Evolutionary conservation across 2,888 invertebrate genomes (phyloP).

Genomic region (Pyralis farinalis): DNA sequence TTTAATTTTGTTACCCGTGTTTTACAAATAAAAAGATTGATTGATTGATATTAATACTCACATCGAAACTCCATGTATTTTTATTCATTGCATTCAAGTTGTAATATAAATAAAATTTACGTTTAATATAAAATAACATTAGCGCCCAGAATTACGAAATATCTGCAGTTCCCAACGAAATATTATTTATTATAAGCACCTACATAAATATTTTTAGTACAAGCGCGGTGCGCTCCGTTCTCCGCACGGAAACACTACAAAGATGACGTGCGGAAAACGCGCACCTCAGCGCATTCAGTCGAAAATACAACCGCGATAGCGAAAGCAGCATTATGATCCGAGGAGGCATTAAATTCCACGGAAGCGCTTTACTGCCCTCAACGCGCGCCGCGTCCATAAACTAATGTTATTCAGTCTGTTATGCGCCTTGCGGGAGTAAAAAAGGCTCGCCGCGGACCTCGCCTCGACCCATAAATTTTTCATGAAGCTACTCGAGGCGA

Average conservation of each 20-base stretch:
- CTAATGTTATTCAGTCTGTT: constrained; percentile 67
- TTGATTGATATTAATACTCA: too few relatives aligned
- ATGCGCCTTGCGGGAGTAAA: constrained; percentile 53
- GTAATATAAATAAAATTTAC: too few relatives aligned
- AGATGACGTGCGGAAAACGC: neutral
- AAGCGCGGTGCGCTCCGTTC: too few relatives aligned
- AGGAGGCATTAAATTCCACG: constrained; percentile 43
- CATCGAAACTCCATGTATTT: too few relatives aligned
- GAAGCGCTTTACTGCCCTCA: constrained; percentile 44
- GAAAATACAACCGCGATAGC: constrained; percentile 6
- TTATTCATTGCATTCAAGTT: too few relatives aligned
- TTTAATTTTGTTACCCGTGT: too few relatives aligned
- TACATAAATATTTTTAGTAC: too few relatives aligned
- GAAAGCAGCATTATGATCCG: constrained; percentile 25
- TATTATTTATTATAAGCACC: too few relatives aligned
- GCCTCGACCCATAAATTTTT: constrained; percentile 62
- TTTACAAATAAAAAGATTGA: too few relatives aligned
- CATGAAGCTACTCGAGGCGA: constrained; percentile 49
- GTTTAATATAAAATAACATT: too few relatives aligned
- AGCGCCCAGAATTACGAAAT: too few relatives aligned
- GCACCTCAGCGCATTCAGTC: constrained; percentile 1
- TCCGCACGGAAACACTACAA: neutral
- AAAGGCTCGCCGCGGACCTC: constrained; percentile 19
- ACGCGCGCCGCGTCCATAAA: constrained; percentile 55
- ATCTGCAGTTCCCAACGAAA: too few relatives aligned